Evolutionary conservation across 1,140 invertebrate species (phyloP), one percentile per base, ranked within the genome.

Genomic region (Danaus melanippus): DNA sequence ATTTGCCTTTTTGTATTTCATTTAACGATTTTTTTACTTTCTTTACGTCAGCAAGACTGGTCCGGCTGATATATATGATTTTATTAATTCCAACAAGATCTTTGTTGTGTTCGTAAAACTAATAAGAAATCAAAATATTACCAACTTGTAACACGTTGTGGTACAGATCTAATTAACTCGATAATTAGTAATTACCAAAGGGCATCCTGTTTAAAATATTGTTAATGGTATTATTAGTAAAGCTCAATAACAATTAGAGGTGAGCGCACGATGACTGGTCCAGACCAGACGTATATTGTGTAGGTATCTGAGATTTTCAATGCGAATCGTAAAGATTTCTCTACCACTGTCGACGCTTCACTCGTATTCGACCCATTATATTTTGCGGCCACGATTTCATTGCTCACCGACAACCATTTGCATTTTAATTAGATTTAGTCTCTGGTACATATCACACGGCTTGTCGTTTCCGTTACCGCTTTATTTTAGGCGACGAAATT

Each of bases 391-490:
- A 71, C 66, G 71, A 62, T 71, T 71, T 68, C 71, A 77, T 79
- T 77, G 69, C 72, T 64, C 64, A 60, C 67, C 66, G 62, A 60
- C 64, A 60, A 69, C 55, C 56, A 76, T 77, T 79, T 71, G 64
- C 70, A 77, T 74, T 74, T 81, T 81, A 76, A 77, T 73, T 76
- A 67, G 64, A 72, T 67, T 66, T 67, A 64, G 61, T 70, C 64
- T 69, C 68, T 62, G 65, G 69, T 66, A 73, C 63, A 69, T 62
- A 69, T 73, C 53, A 66, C 61, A 66, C 56, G 49, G 56, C 54
- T 67, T 61, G 62, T 61, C 57, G 55, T 63, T 60, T 52, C 56
- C 46, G 55, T 58, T 50, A 49, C 51, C 52, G 52, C 55, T 55
- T 46, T 32, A 32, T 32, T 32, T 32, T 32, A 32, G 21, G 21